phyloP scores from a whole-genome alignment of 2,113 vertebrate genomes.

The Carettochelys insculpta region DNA sequence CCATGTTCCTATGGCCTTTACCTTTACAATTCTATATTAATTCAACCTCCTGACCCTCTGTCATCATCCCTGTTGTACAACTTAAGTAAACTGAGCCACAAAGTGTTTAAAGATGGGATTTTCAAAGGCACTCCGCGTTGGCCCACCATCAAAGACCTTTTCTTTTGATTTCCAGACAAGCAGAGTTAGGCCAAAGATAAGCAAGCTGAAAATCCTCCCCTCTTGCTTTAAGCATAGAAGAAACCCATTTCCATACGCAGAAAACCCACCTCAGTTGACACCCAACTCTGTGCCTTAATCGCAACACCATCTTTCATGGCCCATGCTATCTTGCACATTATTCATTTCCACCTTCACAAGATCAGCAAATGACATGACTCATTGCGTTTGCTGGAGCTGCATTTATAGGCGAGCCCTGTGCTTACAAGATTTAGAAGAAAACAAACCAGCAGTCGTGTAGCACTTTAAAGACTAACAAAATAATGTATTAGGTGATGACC shows the following conservation, averaged over 20 bases:
- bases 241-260: neutral
- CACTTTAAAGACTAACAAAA: no score
- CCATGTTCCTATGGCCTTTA: neutral
- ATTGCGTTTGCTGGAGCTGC: neutral
- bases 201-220: neutral
- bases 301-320: neutral
- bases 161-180: neutral
- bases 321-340: neutral
- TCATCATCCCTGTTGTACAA: rapidly evolving
- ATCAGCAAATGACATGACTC: neutral
- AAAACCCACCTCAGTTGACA: neutral
- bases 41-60: neutral
- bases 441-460: no score
- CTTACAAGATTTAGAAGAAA: neutral
- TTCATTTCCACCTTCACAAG: neutral
- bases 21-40: neutral
- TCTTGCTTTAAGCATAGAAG: neutral
- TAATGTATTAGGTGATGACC: no score
- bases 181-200: neutral
- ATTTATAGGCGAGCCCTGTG: neutral
- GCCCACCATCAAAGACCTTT: no score
- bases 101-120: neutral
- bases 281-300: neutral
- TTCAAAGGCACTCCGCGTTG: neutral
- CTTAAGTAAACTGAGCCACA: neutral